These are phyloP conservation scores for Gymnocephalus cernua DNA, from an alignment of 2,113 vertebrate genomes.

Conservation along the genomic window DNA sequence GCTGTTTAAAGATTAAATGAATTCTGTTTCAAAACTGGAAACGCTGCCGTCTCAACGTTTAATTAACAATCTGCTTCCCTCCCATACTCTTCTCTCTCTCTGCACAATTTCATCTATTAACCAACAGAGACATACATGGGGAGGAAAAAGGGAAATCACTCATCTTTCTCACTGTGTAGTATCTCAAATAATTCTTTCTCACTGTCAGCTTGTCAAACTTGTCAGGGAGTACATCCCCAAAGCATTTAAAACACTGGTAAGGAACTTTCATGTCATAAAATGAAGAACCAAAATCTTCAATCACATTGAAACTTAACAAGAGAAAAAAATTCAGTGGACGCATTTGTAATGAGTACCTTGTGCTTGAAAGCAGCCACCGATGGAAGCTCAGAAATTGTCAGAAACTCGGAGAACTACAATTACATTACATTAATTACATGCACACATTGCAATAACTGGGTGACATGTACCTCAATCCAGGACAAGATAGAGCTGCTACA, in stretches of 20 bases:
- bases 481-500: neutral
- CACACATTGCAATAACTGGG: neutral
- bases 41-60: slow-evolving; percentile 53
- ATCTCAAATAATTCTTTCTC: slow-evolving; percentile 6
- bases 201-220: slow-evolving; percentile 22
- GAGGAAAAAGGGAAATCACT: slow-evolving; percentile 2
- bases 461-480: neutral
- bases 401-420: neutral
- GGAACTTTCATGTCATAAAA: neutral
- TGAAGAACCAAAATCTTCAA: neutral
- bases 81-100: slow-evolving; percentile 47
- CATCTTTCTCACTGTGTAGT: neutral
- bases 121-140: slow-evolving; percentile 26
- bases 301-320: neutral
- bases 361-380: neutral
- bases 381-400: neutral
- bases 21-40: slow-evolving; percentile 55
- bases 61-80: slow-evolving; percentile 74
- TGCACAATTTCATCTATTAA: slow-evolving; percentile 52
- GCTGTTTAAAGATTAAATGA: slow-evolving; percentile 66
- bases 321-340: neutral
- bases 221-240: neutral
- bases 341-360: too few species aligned
- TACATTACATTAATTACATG: neutral
- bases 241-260: neutral